Base-by-base conservation (phyloP, 2,113 vertebrate species). In the Rallus limicola region DNA sequence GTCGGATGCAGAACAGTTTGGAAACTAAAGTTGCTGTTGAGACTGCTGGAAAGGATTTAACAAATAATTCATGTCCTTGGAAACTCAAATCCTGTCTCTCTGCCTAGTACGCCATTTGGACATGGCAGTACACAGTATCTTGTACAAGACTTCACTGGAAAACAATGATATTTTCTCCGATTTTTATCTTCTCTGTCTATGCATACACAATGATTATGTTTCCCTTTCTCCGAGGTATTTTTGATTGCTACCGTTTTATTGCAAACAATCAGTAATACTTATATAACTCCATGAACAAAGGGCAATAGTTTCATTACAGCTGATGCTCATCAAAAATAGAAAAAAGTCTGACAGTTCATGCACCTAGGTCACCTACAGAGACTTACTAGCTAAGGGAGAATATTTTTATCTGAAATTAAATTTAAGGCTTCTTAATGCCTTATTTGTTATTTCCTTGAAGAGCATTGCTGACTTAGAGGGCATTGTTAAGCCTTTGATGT, bases 141-240 rank as follows among this genome's bases (percentile, higher is more conserved):
- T 0, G 1, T 79, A 64, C 42, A 84, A 33, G 63, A 93, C 85
- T 92, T 97, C 86, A 96, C 10, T 94, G 83, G 92, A 93, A 96
- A 95, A 84, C 82, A 96, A 74, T 86, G 76, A 50, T 76, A 82
- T 94, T 81, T 94, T 87, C 91, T 85, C 62, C 95, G 93, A 82
- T 58, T 93, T 94, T 97, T 93, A 96, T 94, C 90, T 95, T 83
- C 80, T 94, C 89, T 94, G 82, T 90, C 94, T 94, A 93, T 90
- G 94, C 65, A 92, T 92, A 95, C 71, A 52, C 58, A 58, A 20
- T n/a, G 46, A 69, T 92, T 70, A 63, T 79, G 70, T 67, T 93
- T 88, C 63, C 78, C 75, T 86, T 97, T 79, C 76, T 64, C 77
- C 75, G 46, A 94, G 89, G 78, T 94, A 86, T 97, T 95, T 93